Base-by-base conservation (phyloP, 2,888 invertebrate genomes). In the Athalia rosae region DNA sequence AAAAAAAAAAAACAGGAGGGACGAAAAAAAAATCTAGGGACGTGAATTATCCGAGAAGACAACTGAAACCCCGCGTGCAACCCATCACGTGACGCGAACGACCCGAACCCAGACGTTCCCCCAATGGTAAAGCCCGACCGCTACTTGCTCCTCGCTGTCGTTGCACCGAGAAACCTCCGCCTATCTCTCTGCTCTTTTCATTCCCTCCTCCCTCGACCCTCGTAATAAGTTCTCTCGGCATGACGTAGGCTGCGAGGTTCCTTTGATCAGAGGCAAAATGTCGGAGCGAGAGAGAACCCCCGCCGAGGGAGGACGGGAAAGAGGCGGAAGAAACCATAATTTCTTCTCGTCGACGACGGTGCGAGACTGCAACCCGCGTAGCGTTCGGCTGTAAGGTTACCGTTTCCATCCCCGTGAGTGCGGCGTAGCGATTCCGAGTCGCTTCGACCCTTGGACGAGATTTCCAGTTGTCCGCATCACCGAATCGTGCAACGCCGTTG, bases 151-250 rank as follows among this genome's bases (percentile, higher is more conserved):
- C 28, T 28, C 28, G 28, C 53, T 11, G 4, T 15, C 28, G 58
- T 43, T 15, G 45, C 45, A 13, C 43, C 71, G 71, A 15, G 56
- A 58, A 71, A 45, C 58, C 58, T 58, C 69, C 11, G 53, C 47
- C n/a, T n/a, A n/a, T 15, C 64, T 63, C 62, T 62, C 62, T 15
- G 43, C n/a, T 11, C 28, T 45, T 9, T 58, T 6, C 58, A 28
- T n/a, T 28, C 61, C 5, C 67, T 67, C 48, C 74, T 45, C 48
- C 11, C 7, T 3, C 47, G 11, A 9, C 13, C 8, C 43, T 50
- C 6, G 50, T 74, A 74, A 74, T 74, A 74, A 74, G 74, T 74
- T 74, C 74, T 74, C 74, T 74, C 61, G 74, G 47, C 50, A 74
- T 74, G 61, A 74, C 74, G 59, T 61, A 62, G 74, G 74, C 74